phyloP scores from a whole-genome alignment of 2,888 invertebrate species.

The Linnaemya vulpina region DNA sequence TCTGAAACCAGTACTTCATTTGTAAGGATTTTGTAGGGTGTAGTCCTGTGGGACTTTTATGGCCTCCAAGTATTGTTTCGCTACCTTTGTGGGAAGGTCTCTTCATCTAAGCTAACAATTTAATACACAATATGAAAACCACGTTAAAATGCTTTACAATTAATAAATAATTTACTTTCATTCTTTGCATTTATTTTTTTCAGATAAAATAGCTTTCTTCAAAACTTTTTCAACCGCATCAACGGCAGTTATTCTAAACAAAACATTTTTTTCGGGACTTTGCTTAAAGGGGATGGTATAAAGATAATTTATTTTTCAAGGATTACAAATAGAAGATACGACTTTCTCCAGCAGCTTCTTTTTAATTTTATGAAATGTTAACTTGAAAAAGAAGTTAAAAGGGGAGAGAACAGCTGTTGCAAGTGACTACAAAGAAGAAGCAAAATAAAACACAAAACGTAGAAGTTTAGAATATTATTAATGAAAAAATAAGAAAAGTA shows the following conservation, averaged over 20 bases:
- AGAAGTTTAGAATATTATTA: background rate
- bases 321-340: background rate
- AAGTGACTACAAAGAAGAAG: constrained; percentile 34
- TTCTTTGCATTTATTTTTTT: constrained; percentile 18
- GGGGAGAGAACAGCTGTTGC: constrained; percentile 22
- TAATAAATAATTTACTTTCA: constrained; percentile 33
- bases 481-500: background rate
- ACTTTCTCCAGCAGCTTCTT: background rate
- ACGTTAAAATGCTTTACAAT: background rate
- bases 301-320: background rate
- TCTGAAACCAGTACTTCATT: too few relatives aligned
- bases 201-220: constrained; percentile 10
- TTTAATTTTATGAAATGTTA: background rate
- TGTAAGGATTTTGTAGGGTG: too few relatives aligned
- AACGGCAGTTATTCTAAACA: background rate
- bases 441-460: background rate
- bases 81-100: too few relatives aligned
- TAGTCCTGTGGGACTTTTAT: too few relatives aligned
- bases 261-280: background rate
- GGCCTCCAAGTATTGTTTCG: too few relatives aligned
- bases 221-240: background rate
- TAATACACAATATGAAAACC: background rate
- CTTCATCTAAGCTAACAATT: too few relatives aligned
- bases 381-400: background rate
- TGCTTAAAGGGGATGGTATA: background rate